Conservation (phyloP, 1,140 invertebrate genomes). For the Camponotus pennsylvanicus region DNA sequence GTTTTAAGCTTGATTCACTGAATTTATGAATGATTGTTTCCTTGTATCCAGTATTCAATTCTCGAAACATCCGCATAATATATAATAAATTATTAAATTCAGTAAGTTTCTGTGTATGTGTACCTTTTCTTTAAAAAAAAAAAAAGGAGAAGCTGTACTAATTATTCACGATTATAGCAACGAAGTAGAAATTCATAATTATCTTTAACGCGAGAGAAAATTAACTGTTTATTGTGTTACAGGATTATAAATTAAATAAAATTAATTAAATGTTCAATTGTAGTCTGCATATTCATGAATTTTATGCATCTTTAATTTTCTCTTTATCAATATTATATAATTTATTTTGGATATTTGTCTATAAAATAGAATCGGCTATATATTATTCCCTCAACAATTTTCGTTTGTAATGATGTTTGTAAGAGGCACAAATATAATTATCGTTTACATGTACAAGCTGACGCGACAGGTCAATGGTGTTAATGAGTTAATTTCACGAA, state of each 20-base stretch:
- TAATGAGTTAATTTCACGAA: slow-evolving; percentile 63
- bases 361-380: not conserved
- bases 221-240: not conserved
- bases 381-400: not conserved
- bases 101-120: not conserved
- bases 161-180: not conserved
- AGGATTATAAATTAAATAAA: not conserved
- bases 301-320: too few relatives aligned
- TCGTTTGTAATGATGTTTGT: not conserved
- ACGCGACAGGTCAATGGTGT: slow-evolving; percentile 60
- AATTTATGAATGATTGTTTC: slow-evolving; percentile 39
- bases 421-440: slow-evolving; percentile 27
- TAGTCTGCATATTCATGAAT: not conserved
- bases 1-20: slow-evolving; percentile 10
- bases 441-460: slow-evolving; percentile 12
- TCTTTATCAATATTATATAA: slow-evolving; percentile 2
- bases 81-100: not conserved
- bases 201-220: not conserved
- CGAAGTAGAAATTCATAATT: not conserved
- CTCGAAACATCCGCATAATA: not conserved
- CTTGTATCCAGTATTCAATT: not conserved
- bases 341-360: not conserved
- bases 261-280: slow-evolving; percentile 30
- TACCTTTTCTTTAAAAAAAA: not conserved
- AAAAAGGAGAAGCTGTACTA: not conserved